Percentiles rank a stretch among this genome's conserved stretches.
Conservation (phyloP, 2,888 invertebrate species). For the Eumerus sabulonum region DNA sequence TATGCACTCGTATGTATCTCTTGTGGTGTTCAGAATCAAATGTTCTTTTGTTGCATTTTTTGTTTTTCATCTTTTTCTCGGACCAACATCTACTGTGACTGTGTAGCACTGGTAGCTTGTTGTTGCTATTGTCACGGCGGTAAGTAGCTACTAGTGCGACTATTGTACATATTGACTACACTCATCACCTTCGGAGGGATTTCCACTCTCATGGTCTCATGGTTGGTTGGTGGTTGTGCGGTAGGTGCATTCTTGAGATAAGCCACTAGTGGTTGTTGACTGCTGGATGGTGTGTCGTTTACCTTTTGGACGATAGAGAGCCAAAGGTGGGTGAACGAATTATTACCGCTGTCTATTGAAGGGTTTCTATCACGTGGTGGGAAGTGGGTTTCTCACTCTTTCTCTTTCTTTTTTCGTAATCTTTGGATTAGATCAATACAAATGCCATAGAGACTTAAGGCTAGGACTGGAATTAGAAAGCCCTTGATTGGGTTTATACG, state of each 20-base stretch:
- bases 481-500: neutral
- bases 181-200: constrained; percentile 34
- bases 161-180: constrained; percentile 10
- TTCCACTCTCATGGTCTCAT: constrained; percentile 13
- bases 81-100: no score
- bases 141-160: constrained; percentile 27
- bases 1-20: no score
- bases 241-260: constrained; percentile 71
- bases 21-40: constrained; percentile 28
- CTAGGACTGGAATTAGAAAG: neutral
- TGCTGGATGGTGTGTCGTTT: constrained; percentile 63
- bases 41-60: constrained; percentile 22
- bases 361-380: constrained; percentile 49
- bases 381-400: constrained; percentile 23
- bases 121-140: neutral
- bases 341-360: constrained; percentile 57
- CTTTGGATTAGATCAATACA: constrained; percentile 50
- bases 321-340: constrained; percentile 63
- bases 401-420: constrained; percentile 36
- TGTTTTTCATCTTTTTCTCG: neutral
- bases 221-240: constrained; percentile 35
- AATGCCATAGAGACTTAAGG: constrained; percentile 32
- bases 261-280: constrained; percentile 69
- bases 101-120: no score
- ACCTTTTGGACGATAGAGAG: constrained; percentile 69